Conservation (phyloP, 2,888 invertebrate genomes). For the Tachina fera region DNA sequence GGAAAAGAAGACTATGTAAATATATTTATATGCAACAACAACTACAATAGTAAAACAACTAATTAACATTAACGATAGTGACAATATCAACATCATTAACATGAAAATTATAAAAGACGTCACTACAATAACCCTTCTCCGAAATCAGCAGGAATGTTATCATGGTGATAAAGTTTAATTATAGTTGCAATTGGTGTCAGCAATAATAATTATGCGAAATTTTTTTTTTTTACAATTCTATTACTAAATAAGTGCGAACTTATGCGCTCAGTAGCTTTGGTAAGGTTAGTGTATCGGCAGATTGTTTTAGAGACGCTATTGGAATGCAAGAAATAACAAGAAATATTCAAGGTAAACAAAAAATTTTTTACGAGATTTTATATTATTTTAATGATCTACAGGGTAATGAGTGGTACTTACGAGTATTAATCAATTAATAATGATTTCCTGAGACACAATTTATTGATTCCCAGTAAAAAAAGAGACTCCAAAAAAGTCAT, state of each 20-base stretch:
- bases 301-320: too few relatives aligned
- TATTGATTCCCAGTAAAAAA: too few relatives aligned
- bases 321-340: too few relatives aligned
- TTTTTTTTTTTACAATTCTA: neutral
- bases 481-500: too few relatives aligned
- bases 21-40: neutral
- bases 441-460: too few relatives aligned
- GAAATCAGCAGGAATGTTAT: neutral
- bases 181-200: constrained; percentile 55
- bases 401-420: too few relatives aligned
- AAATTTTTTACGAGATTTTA: too few relatives aligned
- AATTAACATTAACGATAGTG: constrained; percentile 53
- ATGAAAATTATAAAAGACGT: constrained; percentile 10
- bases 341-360: too few relatives aligned
- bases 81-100: constrained; percentile 24
- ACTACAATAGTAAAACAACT: constrained; percentile 35
- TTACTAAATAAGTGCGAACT: neutral
- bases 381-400: too few relatives aligned
- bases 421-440: too few relatives aligned
- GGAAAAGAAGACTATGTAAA: neutral
- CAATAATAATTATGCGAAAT: constrained; percentile 1
- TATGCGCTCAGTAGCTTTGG: too few relatives aligned
- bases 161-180: constrained; percentile 50
- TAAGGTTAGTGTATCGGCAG: too few relatives aligned
- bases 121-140: constrained; percentile 3